Conservation (phyloP, 2,113 vertebrate genomes). For the Poeciliopsis turrubarensis region DNA sequence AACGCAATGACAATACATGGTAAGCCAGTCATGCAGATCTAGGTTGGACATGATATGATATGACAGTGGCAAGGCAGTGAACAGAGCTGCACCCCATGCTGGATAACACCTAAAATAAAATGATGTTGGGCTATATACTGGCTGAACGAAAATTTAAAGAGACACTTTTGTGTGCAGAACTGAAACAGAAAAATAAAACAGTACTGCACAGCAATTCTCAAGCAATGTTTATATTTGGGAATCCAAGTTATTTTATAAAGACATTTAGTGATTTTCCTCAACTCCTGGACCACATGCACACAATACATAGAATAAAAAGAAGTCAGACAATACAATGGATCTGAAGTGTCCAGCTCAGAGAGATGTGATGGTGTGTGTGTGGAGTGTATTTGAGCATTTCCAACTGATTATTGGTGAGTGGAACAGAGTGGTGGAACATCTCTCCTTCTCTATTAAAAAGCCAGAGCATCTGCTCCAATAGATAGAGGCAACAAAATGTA, state of each 20-base stretch:
- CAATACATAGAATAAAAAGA: conserved; percentile 34
- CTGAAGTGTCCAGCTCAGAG: conserved; percentile 25
- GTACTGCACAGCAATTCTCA: conserved; percentile 16
- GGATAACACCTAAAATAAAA: too few relatives aligned
- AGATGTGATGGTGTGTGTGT: background rate
- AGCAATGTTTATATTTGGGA: conserved; percentile 47
- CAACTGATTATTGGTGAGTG: conserved; percentile 13
- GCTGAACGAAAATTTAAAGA: too few relatives aligned
- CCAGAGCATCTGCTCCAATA: background rate
- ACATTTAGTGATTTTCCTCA: conserved; percentile 32
- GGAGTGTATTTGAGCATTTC: conserved; percentile 38
- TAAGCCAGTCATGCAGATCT: too few relatives aligned
- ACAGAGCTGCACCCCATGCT: too few relatives aligned
- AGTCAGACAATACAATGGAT: conserved; percentile 9
- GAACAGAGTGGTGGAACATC: background rate
- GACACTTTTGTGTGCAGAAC: too few relatives aligned
- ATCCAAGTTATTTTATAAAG: conserved; percentile 45
- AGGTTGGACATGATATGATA: too few relatives aligned
- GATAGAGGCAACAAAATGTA: conserved; percentile 9
- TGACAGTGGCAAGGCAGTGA: too few relatives aligned
- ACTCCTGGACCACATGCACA: conserved; percentile 56
- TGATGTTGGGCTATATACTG: too few relatives aligned
- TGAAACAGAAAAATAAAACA: too few relatives aligned
- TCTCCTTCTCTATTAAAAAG: background rate
- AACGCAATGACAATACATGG: too few relatives aligned